A percentile compares a stretch with the other conserved stretches of the same genome.
phyloP scores from a whole-genome alignment of 2,797 vertebrate genomes.

The Fringilla coelebs region DNA sequence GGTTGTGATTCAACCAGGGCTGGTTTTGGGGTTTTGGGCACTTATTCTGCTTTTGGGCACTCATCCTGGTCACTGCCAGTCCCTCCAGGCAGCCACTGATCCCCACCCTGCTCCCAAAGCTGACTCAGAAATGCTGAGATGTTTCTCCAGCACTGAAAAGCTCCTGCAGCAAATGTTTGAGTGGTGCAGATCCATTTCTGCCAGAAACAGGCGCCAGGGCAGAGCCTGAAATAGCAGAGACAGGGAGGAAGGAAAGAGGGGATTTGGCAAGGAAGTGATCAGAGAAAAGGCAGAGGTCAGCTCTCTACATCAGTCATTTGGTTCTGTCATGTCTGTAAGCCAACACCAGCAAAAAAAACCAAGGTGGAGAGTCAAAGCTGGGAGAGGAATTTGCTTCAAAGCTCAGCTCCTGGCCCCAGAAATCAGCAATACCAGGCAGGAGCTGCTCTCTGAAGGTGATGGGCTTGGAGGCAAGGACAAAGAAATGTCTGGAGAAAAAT shows the following conservation, averaged over 20 bases:
- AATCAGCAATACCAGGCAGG: not conserved
- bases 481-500: not conserved
- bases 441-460: not conserved
- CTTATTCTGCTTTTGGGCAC: not conserved
- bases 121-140: not conserved
- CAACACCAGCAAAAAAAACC: not conserved
- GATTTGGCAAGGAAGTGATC: not conserved
- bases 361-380: not conserved
- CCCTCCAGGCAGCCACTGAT: not conserved
- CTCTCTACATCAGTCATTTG: not conserved
- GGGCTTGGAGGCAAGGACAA: not conserved
- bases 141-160: not conserved
- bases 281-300: not conserved
- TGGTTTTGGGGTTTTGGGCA: not conserved
- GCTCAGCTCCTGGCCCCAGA: not conserved
- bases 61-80: not conserved
- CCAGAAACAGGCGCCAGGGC: not conserved
- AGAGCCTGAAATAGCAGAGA: conserved; percentile 1
- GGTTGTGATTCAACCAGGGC: fast-evolving
- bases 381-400: not conserved
- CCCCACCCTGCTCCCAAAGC: not conserved
- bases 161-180: not conserved
- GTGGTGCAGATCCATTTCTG: not conserved
- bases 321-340: not conserved
- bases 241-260: not conserved